These are phyloP conservation scores for Schrankia costaestrigalis DNA, from an alignment of 2,888 invertebrate species.

Conservation along the genomic window DNA sequence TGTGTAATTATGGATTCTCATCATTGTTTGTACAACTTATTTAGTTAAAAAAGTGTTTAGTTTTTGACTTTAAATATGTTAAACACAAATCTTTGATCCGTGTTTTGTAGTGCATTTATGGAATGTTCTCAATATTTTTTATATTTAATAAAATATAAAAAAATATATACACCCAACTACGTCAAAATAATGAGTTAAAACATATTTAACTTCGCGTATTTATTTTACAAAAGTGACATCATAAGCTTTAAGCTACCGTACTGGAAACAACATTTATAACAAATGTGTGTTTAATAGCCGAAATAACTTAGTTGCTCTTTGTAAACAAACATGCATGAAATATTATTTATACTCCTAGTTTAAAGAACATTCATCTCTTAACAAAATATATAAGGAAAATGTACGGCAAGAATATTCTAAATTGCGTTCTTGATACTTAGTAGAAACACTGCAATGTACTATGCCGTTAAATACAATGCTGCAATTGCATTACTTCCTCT, in stretches of 20 bases:
- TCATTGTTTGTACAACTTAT: too few species aligned
- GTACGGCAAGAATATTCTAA: conserved; percentile 47
- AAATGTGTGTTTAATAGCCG: conserved; percentile 3
- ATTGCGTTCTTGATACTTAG: conserved; percentile 45
- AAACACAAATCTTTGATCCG: too few species aligned
- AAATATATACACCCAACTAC: too few species aligned
- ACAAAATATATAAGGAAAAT: conserved; percentile 39
- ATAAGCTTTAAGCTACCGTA: not conserved
- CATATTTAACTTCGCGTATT: too few species aligned
- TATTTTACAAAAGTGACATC: not conserved
- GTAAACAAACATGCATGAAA: conserved; percentile 8
- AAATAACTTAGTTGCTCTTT: conserved; percentile 4
- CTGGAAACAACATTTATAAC: not conserved
- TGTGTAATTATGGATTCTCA: not conserved
- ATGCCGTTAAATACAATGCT: conserved; percentile 52
- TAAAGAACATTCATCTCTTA: conserved; percentile 28
- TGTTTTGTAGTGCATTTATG: too few species aligned
- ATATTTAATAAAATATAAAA: too few species aligned
- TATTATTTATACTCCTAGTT: conserved; percentile 19
- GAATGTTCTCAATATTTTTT: too few species aligned
- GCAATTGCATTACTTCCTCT: conserved; percentile 51
- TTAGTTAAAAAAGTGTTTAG: too few species aligned
- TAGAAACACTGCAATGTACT: conserved; percentile 48
- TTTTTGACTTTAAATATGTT: too few species aligned
- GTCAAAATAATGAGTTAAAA: too few species aligned